Evolutionary conservation across 2,888 invertebrate species (phyloP).

Genomic region (Melieria crassipennis): DNA sequence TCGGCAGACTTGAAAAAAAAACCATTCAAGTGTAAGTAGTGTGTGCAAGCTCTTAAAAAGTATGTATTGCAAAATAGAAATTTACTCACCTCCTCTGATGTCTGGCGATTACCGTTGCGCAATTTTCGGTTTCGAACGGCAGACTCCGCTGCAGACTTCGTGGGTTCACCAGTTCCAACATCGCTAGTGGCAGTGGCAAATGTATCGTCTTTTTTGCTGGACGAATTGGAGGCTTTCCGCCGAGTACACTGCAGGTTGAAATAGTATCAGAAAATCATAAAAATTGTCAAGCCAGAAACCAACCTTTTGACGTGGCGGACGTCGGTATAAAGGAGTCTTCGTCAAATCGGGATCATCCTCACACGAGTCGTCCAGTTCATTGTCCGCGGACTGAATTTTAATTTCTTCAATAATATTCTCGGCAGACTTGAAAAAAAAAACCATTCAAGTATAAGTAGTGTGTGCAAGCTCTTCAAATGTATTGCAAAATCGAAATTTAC

Average conservation of each 20-base stretch:
- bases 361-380: constrained; percentile 32
- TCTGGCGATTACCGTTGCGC: constrained; percentile 2
- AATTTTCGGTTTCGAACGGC: constrained; percentile 21
- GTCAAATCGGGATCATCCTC: constrained; percentile 50
- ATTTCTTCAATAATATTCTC: constrained; percentile 16
- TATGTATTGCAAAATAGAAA: neutral
- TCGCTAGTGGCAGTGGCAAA: constrained; percentile 3
- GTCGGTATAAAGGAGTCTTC: constrained; percentile 44
- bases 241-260: neutral
- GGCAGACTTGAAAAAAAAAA: too few species aligned
- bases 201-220: constrained; percentile 33
- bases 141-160: constrained; percentile 39
- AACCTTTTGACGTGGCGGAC: constrained; percentile 32
- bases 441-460: too few species aligned
- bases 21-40: too few species aligned
- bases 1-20: too few species aligned
- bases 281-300: constrained; percentile 10
- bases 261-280: constrained; percentile 34
- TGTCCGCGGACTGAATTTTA: constrained; percentile 31
- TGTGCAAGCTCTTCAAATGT: too few species aligned
- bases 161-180: too few species aligned
- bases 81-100: constrained; percentile 32
- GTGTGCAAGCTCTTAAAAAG: too few species aligned
- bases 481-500: constrained; percentile 6
- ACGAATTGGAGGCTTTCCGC: too few species aligned